A percentile compares a stretch with the other conserved stretches of the same genome.
Evolutionary conservation across 1,140 invertebrate species (phyloP).

Genomic region (Belonocnema kinseyi): DNA sequence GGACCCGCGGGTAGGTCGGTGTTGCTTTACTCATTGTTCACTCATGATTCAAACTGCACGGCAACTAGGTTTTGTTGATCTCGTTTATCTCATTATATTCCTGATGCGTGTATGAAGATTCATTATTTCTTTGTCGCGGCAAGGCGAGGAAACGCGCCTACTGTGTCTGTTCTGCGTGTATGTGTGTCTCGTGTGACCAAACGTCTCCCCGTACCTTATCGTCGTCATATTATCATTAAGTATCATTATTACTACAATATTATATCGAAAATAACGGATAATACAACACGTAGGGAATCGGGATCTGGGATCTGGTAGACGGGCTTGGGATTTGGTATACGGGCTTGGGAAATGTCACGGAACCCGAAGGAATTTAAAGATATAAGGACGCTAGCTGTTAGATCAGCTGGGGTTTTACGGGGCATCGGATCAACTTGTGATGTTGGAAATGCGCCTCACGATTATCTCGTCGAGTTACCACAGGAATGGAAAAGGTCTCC

Average conservation of each 20-base stretch:
- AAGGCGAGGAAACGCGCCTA: slow-evolving; percentile 58
- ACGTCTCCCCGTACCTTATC: slow-evolving; percentile 75
- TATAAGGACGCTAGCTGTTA: slow-evolving; percentile 65
- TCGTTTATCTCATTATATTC: slow-evolving; percentile 54
- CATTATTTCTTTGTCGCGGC: slow-evolving; percentile 53
- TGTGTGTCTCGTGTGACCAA: slow-evolving; percentile 69
- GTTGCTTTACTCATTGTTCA: slow-evolving; percentile 59
- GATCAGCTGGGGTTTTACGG: slow-evolving; percentile 58
- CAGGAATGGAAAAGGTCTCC: slow-evolving; percentile 1
- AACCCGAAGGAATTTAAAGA: slow-evolving; percentile 56
- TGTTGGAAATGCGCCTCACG: slow-evolving; percentile 44
- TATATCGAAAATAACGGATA: slow-evolving; percentile 77
- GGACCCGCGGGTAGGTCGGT: slow-evolving; percentile 76
- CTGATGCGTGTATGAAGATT: slow-evolving; percentile 61
- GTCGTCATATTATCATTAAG: slow-evolving; percentile 76
- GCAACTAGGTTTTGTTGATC: slow-evolving; percentile 66
- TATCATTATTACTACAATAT: slow-evolving; percentile 69
- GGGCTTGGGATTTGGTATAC: slow-evolving; percentile 45
- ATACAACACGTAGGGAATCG: slow-evolving; percentile 75
- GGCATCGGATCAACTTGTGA: slow-evolving; percentile 52
- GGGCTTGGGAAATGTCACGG: slow-evolving; percentile 45
- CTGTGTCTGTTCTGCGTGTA: slow-evolving; percentile 59
- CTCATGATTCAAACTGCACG: slow-evolving; percentile 68
- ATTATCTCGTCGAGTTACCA: slow-evolving; percentile 21
- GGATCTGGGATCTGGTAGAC: slow-evolving; percentile 54